Conservation (phyloP, 2,888 invertebrate species). For the Cheilosia scutellata region DNA sequence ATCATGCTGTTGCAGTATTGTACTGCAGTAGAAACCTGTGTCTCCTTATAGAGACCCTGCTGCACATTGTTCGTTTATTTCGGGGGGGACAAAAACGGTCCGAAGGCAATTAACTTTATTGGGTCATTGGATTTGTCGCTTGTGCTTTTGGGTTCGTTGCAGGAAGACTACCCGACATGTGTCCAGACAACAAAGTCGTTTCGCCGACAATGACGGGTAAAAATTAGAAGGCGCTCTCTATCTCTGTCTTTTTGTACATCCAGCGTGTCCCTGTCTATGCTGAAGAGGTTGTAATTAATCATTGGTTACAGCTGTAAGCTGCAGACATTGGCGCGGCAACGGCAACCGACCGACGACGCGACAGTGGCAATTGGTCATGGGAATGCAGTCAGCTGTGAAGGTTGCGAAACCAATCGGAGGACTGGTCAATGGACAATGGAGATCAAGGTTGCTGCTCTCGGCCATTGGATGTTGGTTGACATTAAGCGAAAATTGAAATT, state of each 20-base stretch:
- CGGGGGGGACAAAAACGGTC: slow-evolving; percentile 8
- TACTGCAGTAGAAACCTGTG: background rate
- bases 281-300: slow-evolving; percentile 60
- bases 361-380: slow-evolving; percentile 65
- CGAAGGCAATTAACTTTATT: slow-evolving; percentile 64
- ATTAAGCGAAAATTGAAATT: slow-evolving; percentile 50
- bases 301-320: slow-evolving; percentile 43
- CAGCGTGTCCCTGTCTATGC: background rate
- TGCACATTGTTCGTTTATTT: slow-evolving; percentile 1
- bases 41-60: slow-evolving; percentile 29
- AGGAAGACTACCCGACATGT: slow-evolving; percentile 38
- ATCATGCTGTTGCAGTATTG: slow-evolving; percentile 13
- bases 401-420: slow-evolving; percentile 38
- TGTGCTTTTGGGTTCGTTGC: slow-evolving; percentile 35
- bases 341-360: slow-evolving; percentile 26
- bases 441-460: slow-evolving; percentile 56
- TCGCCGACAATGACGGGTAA: slow-evolving; percentile 29
- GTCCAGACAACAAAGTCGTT: slow-evolving; percentile 49
- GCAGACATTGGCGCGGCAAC: slow-evolving; percentile 9
- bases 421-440: slow-evolving; percentile 31
- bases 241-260: background rate
- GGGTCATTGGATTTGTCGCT: slow-evolving; percentile 47
- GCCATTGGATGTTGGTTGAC: background rate
- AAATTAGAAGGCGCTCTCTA: slow-evolving; percentile 48
- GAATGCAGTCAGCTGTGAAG: slow-evolving; percentile 59